Base-by-base conservation (phyloP, 2,113 vertebrate genomes). In the Stomatorhinus ivindoensis region DNA sequence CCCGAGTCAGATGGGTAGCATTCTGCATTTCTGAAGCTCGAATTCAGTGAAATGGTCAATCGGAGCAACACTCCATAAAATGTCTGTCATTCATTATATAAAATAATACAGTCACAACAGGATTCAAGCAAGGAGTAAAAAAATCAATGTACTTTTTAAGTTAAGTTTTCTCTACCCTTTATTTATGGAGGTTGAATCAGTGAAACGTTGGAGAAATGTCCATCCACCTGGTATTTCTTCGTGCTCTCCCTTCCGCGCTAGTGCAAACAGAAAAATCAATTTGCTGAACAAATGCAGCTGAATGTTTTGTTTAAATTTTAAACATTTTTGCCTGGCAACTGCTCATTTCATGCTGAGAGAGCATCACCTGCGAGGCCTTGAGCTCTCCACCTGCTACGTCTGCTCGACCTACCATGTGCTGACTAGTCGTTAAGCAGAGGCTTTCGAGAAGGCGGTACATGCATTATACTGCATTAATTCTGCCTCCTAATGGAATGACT, bases 271-370 rank as follows among this genome's bases (percentile, higher is more conserved):
- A 35, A 91, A 91, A 93, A 92, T 92, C 89, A 92, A 89, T 92
- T 91, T 90, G 90, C 90, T 91, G 90, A 91, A 89, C 91, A 90
- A 92, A 91, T 88, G 90, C 91, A 91, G 86, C 91, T 88, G 88
- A 91, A 90, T 86, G 86, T 90, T 15, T 50, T 90, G 89, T 93
- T 95, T 95, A 95, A 95, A 95, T 95, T 95, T 95, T 94, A 92
- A 96, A 91, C 92, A 92, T 90, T 95, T 27, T 93, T 95, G 93
- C 94, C 93, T 94, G 89, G 95, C 91, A 94, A 95, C 95, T 90
- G 92, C 90, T 91, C 91, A 76, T 19, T 65, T 88, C 39, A 48
- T 46, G 82, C 44, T 48, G 82, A 48, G 44, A 27, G 82, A 42
- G 39, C 8, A 47, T 44, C 46, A 21, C 44, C 6, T 21, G 21